phyloP scores from a whole-genome alignment of 1,140 invertebrate species.

The Rhizoglyphus robini region DNA sequence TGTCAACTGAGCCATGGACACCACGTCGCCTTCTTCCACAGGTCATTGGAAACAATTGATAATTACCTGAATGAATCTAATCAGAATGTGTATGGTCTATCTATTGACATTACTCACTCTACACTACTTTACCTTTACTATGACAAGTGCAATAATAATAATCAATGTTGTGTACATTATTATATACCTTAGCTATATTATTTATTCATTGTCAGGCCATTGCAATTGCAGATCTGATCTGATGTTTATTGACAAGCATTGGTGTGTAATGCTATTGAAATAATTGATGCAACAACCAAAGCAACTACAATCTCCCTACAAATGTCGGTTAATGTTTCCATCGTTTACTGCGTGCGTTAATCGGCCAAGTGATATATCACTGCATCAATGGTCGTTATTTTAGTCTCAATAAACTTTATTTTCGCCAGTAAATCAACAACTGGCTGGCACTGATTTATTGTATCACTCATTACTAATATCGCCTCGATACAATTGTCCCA shows the following conservation, averaged over 20 bases:
- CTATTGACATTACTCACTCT: not conserved
- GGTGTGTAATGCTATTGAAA: not conserved
- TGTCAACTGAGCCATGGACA: not conserved
- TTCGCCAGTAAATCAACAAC: not conserved
- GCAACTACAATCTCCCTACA: not conserved
- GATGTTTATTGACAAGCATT: not conserved
- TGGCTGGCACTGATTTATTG: not conserved
- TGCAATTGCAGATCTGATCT: slow-evolving; percentile 9
- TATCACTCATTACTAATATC: not conserved
- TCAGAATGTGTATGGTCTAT: slow-evolving; percentile 4
- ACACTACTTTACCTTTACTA: not conserved
- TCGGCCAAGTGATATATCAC: not conserved
- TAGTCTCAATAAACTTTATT: not conserved
- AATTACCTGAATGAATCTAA: slow-evolving; percentile 11
- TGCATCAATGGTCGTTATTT: not conserved
- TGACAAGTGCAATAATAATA: not conserved
- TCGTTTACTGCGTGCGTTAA: not conserved
- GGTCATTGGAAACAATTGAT: slow-evolving; percentile 10
- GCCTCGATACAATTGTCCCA: no score
- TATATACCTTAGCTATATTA: slow-evolving; percentile 3
- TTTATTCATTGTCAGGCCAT: not conserved
- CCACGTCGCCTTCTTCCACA: not conserved
- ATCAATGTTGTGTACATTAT: not conserved
- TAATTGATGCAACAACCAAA: slow-evolving; percentile 3
- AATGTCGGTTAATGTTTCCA: not conserved